A percentile compares a stretch with the other conserved stretches of the same genome.
phyloP scores from a whole-genome alignment of 2,797 vertebrate genomes.

The Aldrovandia affinis region DNA sequence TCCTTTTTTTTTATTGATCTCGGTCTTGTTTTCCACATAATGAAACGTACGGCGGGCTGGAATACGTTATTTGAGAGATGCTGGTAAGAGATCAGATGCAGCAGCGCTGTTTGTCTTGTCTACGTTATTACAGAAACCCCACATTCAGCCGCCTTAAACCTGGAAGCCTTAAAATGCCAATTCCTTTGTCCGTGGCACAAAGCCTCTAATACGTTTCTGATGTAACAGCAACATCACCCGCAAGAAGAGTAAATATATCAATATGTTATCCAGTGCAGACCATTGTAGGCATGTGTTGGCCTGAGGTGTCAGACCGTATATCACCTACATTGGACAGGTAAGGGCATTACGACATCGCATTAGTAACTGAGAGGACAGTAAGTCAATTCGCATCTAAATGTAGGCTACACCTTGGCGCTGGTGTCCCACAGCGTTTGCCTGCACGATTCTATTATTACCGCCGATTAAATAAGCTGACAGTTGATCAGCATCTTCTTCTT shows the following conservation, averaged over 20 bases:
- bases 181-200: neutral
- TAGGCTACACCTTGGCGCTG: neutral
- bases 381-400: slow-evolving; percentile 13
- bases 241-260: neutral
- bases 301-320: neutral
- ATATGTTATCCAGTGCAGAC: neutral
- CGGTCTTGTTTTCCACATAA: neutral
- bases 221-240: neutral
- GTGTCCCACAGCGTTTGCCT: neutral
- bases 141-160: neutral
- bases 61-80: neutral
- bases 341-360: slow-evolving; percentile 9
- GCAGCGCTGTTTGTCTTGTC: neutral
- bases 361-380: neutral
- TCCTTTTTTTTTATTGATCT: slow-evolving; percentile 34
- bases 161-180: neutral
- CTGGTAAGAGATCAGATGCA: neutral
- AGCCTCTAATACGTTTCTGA: neutral
- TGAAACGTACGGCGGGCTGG: neutral
- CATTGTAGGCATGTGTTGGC: neutral
- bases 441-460: slow-evolving; percentile 14
- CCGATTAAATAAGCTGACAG: slow-evolving; percentile 16
- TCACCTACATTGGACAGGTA: slow-evolving; percentile 13
- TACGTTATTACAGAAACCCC: neutral
- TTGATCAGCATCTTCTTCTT: neutral